Conservation (phyloP, 2,797 vertebrate genomes). For the Orientallactaga sibirica region DNA sequence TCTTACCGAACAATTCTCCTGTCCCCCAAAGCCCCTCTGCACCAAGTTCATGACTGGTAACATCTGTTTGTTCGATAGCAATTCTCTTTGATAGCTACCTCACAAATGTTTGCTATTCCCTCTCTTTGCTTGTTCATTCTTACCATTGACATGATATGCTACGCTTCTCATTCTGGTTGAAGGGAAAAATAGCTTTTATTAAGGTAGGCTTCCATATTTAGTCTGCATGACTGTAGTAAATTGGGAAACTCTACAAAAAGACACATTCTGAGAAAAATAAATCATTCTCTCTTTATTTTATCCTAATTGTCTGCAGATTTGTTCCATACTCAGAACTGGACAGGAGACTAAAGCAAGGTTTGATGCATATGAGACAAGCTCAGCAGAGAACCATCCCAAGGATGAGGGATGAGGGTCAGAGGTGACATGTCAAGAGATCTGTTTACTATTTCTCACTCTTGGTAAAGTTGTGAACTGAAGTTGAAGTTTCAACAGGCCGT, state of each 20-base stretch:
- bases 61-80: not conserved
- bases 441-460: slow-evolving; percentile 69
- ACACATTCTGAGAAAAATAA: not conserved
- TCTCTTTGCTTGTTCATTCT: slow-evolving; percentile 55
- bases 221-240: slow-evolving; percentile 2
- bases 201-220: slow-evolving; percentile 21
- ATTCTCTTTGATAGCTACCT: slow-evolving; percentile 34
- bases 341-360: not conserved
- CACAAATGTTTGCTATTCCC: not conserved
- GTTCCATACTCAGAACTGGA: not conserved
- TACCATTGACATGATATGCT: not conserved
- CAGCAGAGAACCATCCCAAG: slow-evolving; percentile 28
- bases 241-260: not conserved
- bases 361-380: not conserved
- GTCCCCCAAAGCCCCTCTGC: not conserved
- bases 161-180: not conserved
- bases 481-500: slow-evolving; percentile 86
- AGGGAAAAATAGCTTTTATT: slow-evolving; percentile 12
- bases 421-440: slow-evolving; percentile 73
- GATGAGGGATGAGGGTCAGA: slow-evolving; percentile 31
- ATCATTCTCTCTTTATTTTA: not conserved
- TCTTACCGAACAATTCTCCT: slow-evolving; percentile 9
- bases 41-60: not conserved
- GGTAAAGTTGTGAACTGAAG: slow-evolving; percentile 85
- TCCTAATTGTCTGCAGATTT: slow-evolving; percentile 57